Base-by-base conservation (phyloP, 2,113 vertebrate species). In the Aramus guarauna region DNA sequence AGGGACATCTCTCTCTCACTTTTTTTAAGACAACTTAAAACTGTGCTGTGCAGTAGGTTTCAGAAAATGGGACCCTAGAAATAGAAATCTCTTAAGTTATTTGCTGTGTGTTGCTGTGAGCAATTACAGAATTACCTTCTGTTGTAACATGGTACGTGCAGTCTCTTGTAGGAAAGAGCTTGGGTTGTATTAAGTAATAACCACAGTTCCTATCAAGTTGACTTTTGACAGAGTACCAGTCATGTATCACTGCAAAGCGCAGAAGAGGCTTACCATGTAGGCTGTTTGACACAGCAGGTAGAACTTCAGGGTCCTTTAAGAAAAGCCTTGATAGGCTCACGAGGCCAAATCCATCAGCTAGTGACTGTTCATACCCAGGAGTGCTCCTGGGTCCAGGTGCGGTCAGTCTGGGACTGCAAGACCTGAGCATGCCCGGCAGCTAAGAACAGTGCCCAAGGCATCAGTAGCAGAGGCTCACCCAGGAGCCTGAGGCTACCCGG, bases 381-480 rank as follows among this genome's bases (percentile, higher is more conserved):
- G 36, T n/a, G 20, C 59, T 85, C 43, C 71, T 58, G 60, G 52
- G 16, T n/a, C 5, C 5, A 74, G 50, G 43, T 12, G 58, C 37
- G 30, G 26, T 11, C 22, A 64, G 50, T 10, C 45, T n/a, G 43
- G 29, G 11, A 71, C 20, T 24, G 11, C 14, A 39, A n/a, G 34
- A 32, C 2, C 0, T 24, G 9, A 59, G 37, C 0, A 0, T 53
- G 59, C 37, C 55, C 27, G 12, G 68, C n/a, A 71, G 80, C n/a
- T 48, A 48, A 76, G 50, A 60, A 19, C 9, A 4, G 45, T 80
- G 58, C 23, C 58, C 68, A 48, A 53, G 56, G 67, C 56, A 48
- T 52, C 4, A 0, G 2, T 1, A 2, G 56, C 56, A 43, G 68
- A 63, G 21, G 30, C n/a, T 56, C 34, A 17, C 17, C 41, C 60